A percentile compares a stretch with the other conserved stretches of the same genome.
phyloP scores from a whole-genome alignment of 2,888 invertebrate species.

The Druceiella hillmani region DNA sequence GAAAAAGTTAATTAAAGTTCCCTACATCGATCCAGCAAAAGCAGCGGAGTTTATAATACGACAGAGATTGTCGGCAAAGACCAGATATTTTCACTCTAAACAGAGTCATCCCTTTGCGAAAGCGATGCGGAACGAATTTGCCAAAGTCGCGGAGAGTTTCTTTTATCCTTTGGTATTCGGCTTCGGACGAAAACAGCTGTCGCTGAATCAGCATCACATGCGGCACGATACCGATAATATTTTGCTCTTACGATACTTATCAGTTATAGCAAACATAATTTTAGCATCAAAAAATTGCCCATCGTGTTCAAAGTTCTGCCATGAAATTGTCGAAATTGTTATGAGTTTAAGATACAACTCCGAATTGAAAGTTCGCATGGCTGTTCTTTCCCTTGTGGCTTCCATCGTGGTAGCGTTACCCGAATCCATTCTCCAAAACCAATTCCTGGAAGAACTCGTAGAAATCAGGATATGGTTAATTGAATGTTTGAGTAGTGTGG shows the following conservation, averaged over 20 bases:
- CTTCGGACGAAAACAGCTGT: conserved; percentile 54
- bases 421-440: conserved; percentile 45
- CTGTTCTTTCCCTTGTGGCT: conserved; percentile 62
- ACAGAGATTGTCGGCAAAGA: conserved; percentile 67
- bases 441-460: conserved; percentile 56
- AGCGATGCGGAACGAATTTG: conserved; percentile 61
- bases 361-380: conserved; percentile 60
- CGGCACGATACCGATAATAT: conserved; percentile 61
- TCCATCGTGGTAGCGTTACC: conserved; percentile 61
- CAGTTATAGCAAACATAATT: conserved; percentile 62
- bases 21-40: conserved; percentile 25
- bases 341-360: conserved; percentile 61
- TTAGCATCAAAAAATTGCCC: conserved; percentile 64
- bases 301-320: conserved; percentile 57
- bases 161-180: conserved; percentile 78
- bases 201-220: conserved; percentile 46
- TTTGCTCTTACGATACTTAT: conserved; percentile 62
- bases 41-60: conserved; percentile 57
- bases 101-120: conserved; percentile 37
- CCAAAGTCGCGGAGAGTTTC: conserved; percentile 69
- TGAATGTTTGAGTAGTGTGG: conserved; percentile 48
- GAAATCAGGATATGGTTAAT: conserved; percentile 65
- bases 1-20: conserved; percentile 27
- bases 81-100: conserved; percentile 54
- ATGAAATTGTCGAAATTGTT: conserved; percentile 63